A percentile compares a stretch with the other conserved stretches of the same genome.
Evolutionary conservation across 2,113 vertebrate species (phyloP).

Genomic region (Campylomormyrus numenius): DNA sequence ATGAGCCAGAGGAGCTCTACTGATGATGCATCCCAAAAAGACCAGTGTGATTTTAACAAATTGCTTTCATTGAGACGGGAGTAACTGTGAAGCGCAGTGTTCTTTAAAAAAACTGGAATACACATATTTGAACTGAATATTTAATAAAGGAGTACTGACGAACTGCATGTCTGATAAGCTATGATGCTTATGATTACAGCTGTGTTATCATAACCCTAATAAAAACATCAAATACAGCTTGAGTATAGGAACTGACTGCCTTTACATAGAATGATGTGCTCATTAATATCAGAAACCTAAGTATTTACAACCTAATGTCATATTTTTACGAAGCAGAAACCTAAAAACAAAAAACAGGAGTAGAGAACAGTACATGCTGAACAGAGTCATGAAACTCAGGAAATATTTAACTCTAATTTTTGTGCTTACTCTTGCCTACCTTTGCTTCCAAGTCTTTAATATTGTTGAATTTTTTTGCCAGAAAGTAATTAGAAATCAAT

Average conservation of each 20-base stretch:
- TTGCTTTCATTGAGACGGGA: neutral
- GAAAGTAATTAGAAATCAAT: constrained; percentile 62
- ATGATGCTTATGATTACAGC: neutral
- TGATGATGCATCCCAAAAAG: neutral
- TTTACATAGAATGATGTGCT: neutral
- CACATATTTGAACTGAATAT: neutral
- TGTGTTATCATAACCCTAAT: neutral
- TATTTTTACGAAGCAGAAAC: neutral
- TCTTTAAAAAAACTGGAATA: neutral
- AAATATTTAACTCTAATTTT: neutral
- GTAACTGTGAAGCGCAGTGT: neutral
- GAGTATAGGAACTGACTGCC: neutral
- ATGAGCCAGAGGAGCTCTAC: too few relatives aligned
- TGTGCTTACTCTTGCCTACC: neutral
- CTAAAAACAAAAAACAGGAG: neutral
- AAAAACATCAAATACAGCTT: neutral
- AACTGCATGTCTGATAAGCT: neutral
- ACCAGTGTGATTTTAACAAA: neutral
- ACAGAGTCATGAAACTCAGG: neutral
- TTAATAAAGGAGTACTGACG: neutral
- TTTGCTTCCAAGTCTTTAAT: neutral
- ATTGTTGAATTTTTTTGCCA: constrained; percentile 57
- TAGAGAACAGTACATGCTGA: neutral
- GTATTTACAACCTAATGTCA: neutral
- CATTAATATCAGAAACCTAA: neutral